phyloP scores from a whole-genome alignment of 2,113 vertebrate genomes.

The Odontophorus gujanensis region DNA sequence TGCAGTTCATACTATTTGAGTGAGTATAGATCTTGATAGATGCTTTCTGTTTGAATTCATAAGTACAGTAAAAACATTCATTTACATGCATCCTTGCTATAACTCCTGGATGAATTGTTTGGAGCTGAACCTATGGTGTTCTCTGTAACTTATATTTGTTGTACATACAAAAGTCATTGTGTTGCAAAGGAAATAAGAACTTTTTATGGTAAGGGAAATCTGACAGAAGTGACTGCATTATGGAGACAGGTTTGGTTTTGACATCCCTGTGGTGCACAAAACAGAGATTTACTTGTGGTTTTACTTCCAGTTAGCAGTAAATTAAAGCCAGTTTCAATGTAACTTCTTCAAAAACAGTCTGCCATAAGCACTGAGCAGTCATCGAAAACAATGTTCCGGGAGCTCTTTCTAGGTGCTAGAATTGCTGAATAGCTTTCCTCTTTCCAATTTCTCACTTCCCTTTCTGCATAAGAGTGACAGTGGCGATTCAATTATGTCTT shows the following conservation, averaged over 20 bases:
- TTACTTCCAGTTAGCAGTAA: conserved; percentile 8
- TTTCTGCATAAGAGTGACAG: not conserved
- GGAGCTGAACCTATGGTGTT: not conserved
- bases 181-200: not conserved
- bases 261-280: not conserved
- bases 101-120: not conserved
- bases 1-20: not conserved
- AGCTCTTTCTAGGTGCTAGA: not conserved
- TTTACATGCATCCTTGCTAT: not conserved
- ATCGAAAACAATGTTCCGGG: not conserved
- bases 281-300: not conserved
- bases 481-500: not conserved
- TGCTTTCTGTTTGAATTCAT: not conserved
- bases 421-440: not conserved
- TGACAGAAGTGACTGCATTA: not conserved
- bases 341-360: not conserved
- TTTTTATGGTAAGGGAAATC: not conserved
- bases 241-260: conserved; percentile 7
- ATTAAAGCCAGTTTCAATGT: not conserved
- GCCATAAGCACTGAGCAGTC: not conserved
- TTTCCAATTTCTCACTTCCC: not conserved
- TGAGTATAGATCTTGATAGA: not conserved
- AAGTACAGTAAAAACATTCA: not conserved
- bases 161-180: not conserved
- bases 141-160: not conserved